Conservation (phyloP, 2,797 vertebrate species). For the Neosilurus mollespiculum region DNA sequence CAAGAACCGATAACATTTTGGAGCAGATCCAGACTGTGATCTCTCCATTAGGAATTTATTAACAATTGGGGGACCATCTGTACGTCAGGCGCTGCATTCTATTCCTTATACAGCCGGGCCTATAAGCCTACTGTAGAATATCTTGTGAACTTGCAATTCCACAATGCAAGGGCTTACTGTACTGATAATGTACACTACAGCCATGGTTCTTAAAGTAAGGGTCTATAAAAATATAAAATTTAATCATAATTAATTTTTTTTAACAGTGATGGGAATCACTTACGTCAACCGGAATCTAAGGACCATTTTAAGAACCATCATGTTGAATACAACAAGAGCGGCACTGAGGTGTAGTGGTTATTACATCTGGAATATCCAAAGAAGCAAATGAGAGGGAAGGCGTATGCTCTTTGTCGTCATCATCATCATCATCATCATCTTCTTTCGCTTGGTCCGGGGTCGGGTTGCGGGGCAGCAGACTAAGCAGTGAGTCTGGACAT, state of each 20-base stretch:
- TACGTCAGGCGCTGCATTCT: neutral
- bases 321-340: too few relatives aligned
- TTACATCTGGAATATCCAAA: neutral
- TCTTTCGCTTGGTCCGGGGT: too few relatives aligned
- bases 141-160: neutral
- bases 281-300: neutral
- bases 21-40: too few relatives aligned
- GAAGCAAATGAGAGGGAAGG: neutral
- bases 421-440: neutral
- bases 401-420: neutral
- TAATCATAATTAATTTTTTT: neutral
- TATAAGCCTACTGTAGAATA: neutral
- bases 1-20: too few relatives aligned
- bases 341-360: too few relatives aligned
- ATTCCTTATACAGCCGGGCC: neutral
- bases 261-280: neutral
- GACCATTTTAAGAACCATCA: neutral
- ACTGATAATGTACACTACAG: neutral
- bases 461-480: too few relatives aligned
- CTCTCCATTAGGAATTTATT: too few relatives aligned
- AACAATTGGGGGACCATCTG: neutral
- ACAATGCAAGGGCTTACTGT: neutral
- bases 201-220: neutral
- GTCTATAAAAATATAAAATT: neutral
- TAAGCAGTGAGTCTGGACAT: too few relatives aligned